These are phyloP conservation scores for Hippopotamus amphibius DNA, from an alignment of 2,113 vertebrate species.

Conservation along the genomic window DNA sequence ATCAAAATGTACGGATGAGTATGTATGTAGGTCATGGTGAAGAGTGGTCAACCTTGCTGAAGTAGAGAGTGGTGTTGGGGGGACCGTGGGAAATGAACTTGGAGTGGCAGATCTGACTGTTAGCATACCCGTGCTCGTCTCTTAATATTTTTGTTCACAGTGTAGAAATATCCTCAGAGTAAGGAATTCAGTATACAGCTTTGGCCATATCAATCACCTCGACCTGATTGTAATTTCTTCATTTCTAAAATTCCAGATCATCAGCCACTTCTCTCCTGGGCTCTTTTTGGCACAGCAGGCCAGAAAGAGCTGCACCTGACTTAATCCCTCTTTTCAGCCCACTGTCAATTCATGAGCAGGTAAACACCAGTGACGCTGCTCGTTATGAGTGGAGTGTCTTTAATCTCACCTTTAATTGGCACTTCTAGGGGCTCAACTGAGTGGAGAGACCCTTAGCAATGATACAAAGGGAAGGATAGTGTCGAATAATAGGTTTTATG, in stretches of 20 bases:
- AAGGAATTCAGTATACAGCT: background rate
- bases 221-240: background rate
- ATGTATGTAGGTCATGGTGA: background rate
- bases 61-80: background rate
- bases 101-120: background rate
- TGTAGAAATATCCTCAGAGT: background rate
- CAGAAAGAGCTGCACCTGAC: background rate
- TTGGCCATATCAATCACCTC: background rate
- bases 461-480: background rate
- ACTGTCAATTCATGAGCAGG: background rate
- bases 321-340: background rate
- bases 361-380: background rate
- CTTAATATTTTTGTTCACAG: background rate
- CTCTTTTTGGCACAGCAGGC: background rate
- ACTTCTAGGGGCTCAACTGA: slow-evolving; percentile 41
- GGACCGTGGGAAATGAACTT: background rate
- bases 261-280: background rate
- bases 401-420: slow-evolving; percentile 58
- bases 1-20: background rate
- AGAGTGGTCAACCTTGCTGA: background rate
- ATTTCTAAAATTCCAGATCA: background rate
- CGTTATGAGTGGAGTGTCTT: background rate
- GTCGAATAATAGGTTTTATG: slow-evolving; percentile 33
- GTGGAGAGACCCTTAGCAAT: slow-evolving; percentile 32
- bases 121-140: background rate